A percentile compares a stretch with the other conserved stretches of the same genome.
Evolutionary conservation across 1,140 invertebrate genomes (phyloP).

Genomic region (Archegozetes longisetosus): DNA sequence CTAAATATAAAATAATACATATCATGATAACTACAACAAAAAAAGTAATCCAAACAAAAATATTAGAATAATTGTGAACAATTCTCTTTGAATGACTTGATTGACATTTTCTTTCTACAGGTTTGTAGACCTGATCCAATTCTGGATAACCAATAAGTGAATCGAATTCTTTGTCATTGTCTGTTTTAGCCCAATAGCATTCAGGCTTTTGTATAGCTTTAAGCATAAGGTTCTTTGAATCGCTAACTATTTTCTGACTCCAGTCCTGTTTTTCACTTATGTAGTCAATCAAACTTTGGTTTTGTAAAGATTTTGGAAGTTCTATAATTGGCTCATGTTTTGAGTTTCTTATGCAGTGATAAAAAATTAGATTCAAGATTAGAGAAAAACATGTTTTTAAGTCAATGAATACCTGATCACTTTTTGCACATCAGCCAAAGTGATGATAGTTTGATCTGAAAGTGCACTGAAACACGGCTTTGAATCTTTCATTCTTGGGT

Average conservation of each 20-base stretch:
- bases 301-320: background rate
- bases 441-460: conserved; percentile 3
- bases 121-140: background rate
- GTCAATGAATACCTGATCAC: background rate
- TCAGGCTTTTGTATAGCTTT: conserved; percentile 5
- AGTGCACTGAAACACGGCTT: conserved; percentile 10
- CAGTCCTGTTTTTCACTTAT: background rate
- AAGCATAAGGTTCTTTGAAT: background rate
- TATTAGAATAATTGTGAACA: too few species aligned
- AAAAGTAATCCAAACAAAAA: too few species aligned
- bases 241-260: background rate
- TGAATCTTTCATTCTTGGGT: conserved; percentile 42
- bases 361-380: too few species aligned
- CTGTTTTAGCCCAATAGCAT: conserved; percentile 10
- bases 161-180: background rate
- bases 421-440: background rate
- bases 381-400: background rate
- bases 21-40: too few species aligned
- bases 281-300: background rate
- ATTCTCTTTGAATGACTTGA: too few species aligned
- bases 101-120: conserved; percentile 22
- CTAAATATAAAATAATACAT: too few species aligned
- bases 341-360: background rate
- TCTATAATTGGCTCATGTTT: conserved; percentile 5
- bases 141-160: conserved; percentile 5